Evolutionary conservation across 2,888 invertebrate genomes (phyloP), one percentile per base, ranked within the genome.

Genomic region (Leptopilina syphax): DNA sequence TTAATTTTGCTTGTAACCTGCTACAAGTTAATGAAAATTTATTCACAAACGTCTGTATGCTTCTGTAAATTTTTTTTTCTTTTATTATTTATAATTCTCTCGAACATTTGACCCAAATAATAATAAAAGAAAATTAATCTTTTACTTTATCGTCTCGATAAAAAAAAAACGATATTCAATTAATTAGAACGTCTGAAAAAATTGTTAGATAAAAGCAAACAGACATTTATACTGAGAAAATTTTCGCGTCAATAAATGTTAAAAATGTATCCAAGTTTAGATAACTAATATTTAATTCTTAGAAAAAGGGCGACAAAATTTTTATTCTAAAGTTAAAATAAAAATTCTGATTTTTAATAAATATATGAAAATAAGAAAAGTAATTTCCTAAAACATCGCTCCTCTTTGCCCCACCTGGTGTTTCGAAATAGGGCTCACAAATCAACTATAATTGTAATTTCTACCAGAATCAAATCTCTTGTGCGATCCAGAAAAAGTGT

Each of bases 401-500:
- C 60, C 34, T 67, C 60, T 66, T 76, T 79, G 66, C 77, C 34
- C 65, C 57, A 77, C 57, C 50, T 77, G 12, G 13, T 77, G n/a
- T 77, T 57, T 76, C 27, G 44, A 54, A 18, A 27, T 24, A 7
- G 65, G 80, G 73, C 77, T 77, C 68, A 76, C 63, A 68, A 84
- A 85, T 88, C 88, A 89, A 86, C 87, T 88, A 82, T 88, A 88
- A 68, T 84, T 87, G 68, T 83, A 87, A 83, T 86, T 87, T 82
- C 86, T 86, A 65, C 84, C 85, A 50, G 82, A 78, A 57, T 90
- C 89, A 68, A 90, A 90, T 82, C 90, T 85, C 81, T 90, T 89
- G 84, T 89, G 90, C 18, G 81, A 80, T 63, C 88, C 89, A 50
- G 88, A 84, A 73, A 89, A 90, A 18, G 79, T 84, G 78, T 88